Evolutionary conservation across 2,113 vertebrate genomes (phyloP), one percentile per base, ranked within the genome.

Genomic region (Anoura caudifer): DNA sequence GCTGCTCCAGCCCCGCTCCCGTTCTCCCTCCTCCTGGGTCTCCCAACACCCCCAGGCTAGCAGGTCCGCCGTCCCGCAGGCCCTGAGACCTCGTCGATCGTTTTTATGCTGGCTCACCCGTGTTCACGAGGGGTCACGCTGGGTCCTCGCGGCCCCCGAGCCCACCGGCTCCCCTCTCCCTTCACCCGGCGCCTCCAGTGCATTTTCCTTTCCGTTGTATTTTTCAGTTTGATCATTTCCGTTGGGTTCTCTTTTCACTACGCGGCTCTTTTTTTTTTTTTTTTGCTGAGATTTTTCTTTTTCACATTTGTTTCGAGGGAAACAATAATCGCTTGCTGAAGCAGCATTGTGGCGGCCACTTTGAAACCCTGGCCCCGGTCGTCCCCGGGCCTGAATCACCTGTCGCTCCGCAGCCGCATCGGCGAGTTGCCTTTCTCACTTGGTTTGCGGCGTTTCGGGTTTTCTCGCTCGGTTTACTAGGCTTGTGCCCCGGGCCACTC

Each of bases 11-110:
- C 45, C 16, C 15, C 38, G 11, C 31, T 20, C 11, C 6, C 50
- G 47, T 19, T 10, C 41, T 61, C 73, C 33, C 24, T 33, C 61
- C 41, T 70, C 7, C 84, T 6, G 19, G 38, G 50, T 87, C 61
- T 70, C 61, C 36, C 20, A 28, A 24, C 76, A 19, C 26, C n/a
- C 20, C 0, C 5, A 56, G 19, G 36, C n/a, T 22, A 8, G 14
- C 22, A n/a, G 5, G 0, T 24, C 41, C 7, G 0, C 12, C 7
- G 12, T 47, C 83, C 31, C 52, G 3, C 4, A 17, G 63, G 14
- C 33, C 52, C 63, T 2, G 61, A 7, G 28, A 9, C 26, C 11
- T 4, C 1, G 31, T 28, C 16, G 5, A 11, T 17, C 38, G 15
- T 33, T 19, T 59, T 45, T 36, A 7, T 11, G 11, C 36, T 33